A percentile compares a stretch with the other conserved stretches of the same genome.
These are phyloP conservation scores for Mythimna pallens DNA, from an alignment of 2,888 invertebrate species.

Conservation along the genomic window DNA sequence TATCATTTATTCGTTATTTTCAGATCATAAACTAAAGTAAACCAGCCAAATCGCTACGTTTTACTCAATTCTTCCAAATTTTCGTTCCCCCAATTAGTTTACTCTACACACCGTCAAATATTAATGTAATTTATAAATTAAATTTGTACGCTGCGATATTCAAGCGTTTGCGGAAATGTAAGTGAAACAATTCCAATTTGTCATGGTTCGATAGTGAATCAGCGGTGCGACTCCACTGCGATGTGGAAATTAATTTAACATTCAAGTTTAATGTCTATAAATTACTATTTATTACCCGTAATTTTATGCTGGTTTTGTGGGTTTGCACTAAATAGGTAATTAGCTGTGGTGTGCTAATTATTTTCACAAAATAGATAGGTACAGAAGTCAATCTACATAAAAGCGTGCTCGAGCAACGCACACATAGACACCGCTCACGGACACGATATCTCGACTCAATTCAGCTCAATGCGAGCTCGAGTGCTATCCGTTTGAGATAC, in stretches of 20 bases:
- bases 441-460: no score
- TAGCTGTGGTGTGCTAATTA: conserved; percentile 8
- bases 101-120: conserved; percentile 28
- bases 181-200: conserved; percentile 79
- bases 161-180: conserved; percentile 71
- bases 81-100: conserved; percentile 12
- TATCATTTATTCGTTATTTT: no score
- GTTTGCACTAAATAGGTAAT: conserved; percentile 28
- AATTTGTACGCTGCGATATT: conserved; percentile 39
- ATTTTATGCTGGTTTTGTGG: conserved; percentile 37
- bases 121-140: conserved; percentile 44
- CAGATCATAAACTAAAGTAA: not conserved
- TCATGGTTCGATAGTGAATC: conserved; percentile 75
- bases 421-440: no score
- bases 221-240: conserved; percentile 38
- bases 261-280: conserved; percentile 53
- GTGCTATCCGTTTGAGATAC: no score
- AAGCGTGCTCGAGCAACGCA: no score
- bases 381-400: no score
- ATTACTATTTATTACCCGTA: conserved; percentile 48
- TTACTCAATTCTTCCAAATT: not conserved
- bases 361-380: no score
- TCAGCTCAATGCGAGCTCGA: no score
- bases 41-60: not conserved
- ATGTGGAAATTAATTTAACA: conserved; percentile 58